Base-by-base conservation (phyloP, 1,140 invertebrate genomes). In the Orius insidiosus region DNA sequence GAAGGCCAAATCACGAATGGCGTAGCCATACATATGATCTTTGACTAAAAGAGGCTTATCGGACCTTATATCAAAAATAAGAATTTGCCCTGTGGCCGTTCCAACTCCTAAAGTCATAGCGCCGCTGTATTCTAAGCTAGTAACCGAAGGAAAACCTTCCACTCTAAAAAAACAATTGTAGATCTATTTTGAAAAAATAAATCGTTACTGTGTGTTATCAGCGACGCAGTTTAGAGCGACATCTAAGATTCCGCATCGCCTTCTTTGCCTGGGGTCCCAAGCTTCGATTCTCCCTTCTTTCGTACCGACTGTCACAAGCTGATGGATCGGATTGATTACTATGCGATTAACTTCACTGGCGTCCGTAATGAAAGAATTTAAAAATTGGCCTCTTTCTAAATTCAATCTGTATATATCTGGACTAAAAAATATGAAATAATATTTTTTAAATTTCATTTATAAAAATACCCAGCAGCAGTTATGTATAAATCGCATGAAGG, bases 321-420 rank as follows among this genome's bases (percentile, higher is more conserved):
- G 74, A 72, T 98, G 90, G 30, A 76, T 69, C 1, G 83, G 76
- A 70, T 95, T 97, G 3, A 97, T 78, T 42, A 74, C 71, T 59
- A 85, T 86, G 59, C 80, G 82, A 59, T 94, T 96, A 10, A 90
- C 73, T 53, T 78, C 75, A 48, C 70, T 71, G 5, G 80, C 74
- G 40, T 80, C 75, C 11, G 85, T 79, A 42, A 71, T 64, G 54
- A 83, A 79, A 1, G 93, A 79, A 55, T 80, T 80, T 51, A 95
- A 64, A 68, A 97, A 98, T 56, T 89, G 79, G 0, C 93, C 96
- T 60, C 87, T 74, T 68, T 97, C 90, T 49, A 98, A 69, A 70
- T 98, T 98, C 36, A 98, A 68, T 53, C 95, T 74, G 59, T 92
- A 96, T 39, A 97, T 83, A 62, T 98, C 88, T 64, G 77, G 67